These are phyloP conservation scores for Coenonympha glycerion DNA, from an alignment of 2,888 invertebrate genomes.

Conservation along the genomic window DNA sequence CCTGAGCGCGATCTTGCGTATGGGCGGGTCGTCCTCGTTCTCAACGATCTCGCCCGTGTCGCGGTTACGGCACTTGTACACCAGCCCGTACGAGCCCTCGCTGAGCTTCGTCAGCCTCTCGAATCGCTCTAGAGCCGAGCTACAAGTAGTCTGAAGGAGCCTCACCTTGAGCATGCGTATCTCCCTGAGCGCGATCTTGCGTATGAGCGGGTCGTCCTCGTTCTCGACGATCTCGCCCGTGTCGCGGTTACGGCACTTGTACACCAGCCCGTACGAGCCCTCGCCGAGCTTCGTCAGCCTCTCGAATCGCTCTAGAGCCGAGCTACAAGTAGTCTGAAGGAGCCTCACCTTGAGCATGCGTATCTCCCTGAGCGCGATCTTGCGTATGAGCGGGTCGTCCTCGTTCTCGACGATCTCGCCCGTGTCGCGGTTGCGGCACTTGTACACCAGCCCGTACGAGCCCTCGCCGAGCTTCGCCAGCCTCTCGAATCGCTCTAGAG, in stretches of 20 bases:
- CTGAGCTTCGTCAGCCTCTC: too few relatives aligned
- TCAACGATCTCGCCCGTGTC: slow-evolving; percentile 98
- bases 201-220: slow-evolving; percentile 96
- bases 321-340: too few relatives aligned
- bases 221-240: slow-evolving; percentile 96
- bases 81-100: too few relatives aligned
- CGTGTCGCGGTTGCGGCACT: slow-evolving; percentile 95
- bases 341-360: slow-evolving; percentile 92
- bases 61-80: too few relatives aligned
- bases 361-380: slow-evolving; percentile 96
- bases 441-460: slow-evolving; percentile 96
- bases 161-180: slow-evolving; percentile 95
- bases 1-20: slow-evolving; percentile 94
- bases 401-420: slow-evolving; percentile 97
- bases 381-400: slow-evolving; percentile 96
- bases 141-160: too few relatives aligned
- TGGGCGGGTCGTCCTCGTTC: slow-evolving; percentile 96
- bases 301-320: too few relatives aligned
- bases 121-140: too few relatives aligned
- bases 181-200: slow-evolving; percentile 96
- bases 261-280: slow-evolving; percentile 95
- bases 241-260: slow-evolving; percentile 96
- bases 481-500: too few relatives aligned
- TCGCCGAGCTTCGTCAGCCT: slow-evolving; percentile 79
- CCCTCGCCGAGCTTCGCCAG: slow-evolving; percentile 82